phyloP scores from a whole-genome alignment of 2,797 vertebrate species.

The Rhyacichthys aspro region DNA sequence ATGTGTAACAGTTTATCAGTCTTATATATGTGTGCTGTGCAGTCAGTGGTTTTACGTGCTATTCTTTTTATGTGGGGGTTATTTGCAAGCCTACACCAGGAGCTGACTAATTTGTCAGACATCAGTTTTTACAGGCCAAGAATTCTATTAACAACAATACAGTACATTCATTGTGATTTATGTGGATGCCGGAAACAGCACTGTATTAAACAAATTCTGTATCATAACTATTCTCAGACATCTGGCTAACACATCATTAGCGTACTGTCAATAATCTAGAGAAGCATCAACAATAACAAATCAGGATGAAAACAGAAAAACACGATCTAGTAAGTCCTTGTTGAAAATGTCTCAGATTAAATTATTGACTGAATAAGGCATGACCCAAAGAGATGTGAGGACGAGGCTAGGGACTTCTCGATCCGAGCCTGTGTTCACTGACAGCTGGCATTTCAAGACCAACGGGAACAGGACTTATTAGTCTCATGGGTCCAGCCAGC shows the following conservation, averaged over 20 bases:
- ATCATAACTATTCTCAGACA: slow-evolving; percentile 16
- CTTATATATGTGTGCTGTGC: neutral
- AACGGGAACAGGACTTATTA: slow-evolving; percentile 43
- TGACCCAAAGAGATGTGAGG: slow-evolving; percentile 20
- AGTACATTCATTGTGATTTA: slow-evolving; percentile 20
- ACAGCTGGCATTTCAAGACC: slow-evolving; percentile 45
- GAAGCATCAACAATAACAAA: no score
- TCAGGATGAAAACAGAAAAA: no score
- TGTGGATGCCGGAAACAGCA: slow-evolving; percentile 6
- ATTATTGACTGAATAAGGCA: slow-evolving; percentile 45
- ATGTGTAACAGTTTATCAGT: slow-evolving; percentile 12
- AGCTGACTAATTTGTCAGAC: slow-evolving; percentile 44
- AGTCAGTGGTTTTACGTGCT: neutral
- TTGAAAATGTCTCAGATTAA: no score
- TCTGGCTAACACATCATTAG: slow-evolving; percentile 13
- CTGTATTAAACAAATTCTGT: neutral
- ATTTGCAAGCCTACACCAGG: slow-evolving; percentile 18
- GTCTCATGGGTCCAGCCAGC: slow-evolving; percentile 30
- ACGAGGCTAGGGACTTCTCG: slow-evolving; percentile 46
- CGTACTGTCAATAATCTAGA: neutral
- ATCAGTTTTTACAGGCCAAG: slow-evolving; percentile 19
- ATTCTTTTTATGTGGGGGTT: neutral
- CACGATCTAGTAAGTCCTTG: no score
- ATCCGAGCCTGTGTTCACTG: slow-evolving; percentile 30
- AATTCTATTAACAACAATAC: slow-evolving; percentile 29